phyloP scores from a whole-genome alignment of 2,888 invertebrate genomes.

The Eulithis prunata region DNA sequence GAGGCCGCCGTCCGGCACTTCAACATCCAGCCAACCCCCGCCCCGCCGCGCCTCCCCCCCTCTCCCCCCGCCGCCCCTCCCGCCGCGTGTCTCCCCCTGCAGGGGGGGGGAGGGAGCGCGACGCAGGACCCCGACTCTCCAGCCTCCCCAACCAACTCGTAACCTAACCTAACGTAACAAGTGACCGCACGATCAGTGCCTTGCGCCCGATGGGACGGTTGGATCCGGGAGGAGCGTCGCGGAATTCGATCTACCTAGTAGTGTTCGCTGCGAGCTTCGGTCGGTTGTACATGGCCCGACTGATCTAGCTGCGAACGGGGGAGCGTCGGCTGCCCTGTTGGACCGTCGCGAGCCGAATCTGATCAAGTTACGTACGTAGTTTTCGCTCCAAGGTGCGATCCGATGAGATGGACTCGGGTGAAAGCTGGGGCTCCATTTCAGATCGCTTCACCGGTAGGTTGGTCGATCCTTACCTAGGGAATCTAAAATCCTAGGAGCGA shows the following conservation, averaged over 20 bases:
- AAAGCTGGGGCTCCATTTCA: no score
- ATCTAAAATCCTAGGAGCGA: no score
- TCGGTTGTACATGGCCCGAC: not conserved
- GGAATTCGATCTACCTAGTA: not conserved
- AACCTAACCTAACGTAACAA: conserved; percentile 15
- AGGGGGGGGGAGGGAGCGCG: conserved; percentile 15
- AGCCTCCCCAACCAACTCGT: conserved; percentile 5
- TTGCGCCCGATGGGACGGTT: not conserved
- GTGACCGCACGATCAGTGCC: conserved; percentile 12
- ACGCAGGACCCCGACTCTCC: conserved; percentile 18
- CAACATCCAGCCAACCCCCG: conserved; percentile 84
- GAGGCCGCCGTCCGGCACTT: conserved; percentile 98
- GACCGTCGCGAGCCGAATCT: no score
- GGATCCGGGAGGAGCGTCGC: not conserved
- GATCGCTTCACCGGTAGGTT: not conserved
- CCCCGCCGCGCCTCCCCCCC: conserved; percentile 23
- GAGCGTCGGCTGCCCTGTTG: no score
- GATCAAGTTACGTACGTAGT: no score
- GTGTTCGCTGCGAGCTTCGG: not conserved
- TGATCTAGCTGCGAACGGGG: no score
- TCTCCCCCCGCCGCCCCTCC: conserved; percentile 8
- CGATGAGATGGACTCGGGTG: no score
- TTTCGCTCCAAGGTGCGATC: no score
- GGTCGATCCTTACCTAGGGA: not conserved
- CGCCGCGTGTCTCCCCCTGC: no score